phyloP scores from a whole-genome alignment of 2,113 vertebrate species.

The Pavo muticus region DNA sequence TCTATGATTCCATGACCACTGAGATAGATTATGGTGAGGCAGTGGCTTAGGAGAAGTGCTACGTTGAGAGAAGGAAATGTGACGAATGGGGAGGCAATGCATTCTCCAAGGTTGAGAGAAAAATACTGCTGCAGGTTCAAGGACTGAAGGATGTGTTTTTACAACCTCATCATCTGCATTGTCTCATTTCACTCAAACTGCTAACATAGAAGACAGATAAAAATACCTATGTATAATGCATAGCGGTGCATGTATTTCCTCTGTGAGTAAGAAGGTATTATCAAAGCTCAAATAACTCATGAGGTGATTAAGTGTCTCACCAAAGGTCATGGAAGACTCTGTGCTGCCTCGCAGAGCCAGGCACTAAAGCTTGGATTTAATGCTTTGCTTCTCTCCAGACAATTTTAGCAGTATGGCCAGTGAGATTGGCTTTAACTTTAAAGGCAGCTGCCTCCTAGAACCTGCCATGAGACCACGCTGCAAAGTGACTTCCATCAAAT shows the following conservation, averaged over 20 bases:
- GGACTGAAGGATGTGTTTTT: neutral
- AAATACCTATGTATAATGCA: neutral
- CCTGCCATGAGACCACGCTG: neutral
- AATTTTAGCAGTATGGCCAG: neutral
- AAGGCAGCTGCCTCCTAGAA: neutral
- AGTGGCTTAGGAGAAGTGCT: neutral
- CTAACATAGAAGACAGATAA: neutral
- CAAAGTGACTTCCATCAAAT: neutral
- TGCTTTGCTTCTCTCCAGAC: neutral
- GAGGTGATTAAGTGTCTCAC: neutral
- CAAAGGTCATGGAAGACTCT: neutral
- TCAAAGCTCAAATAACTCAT: neutral
- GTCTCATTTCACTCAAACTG: neutral
- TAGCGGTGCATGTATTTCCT: neutral
- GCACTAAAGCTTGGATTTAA: neutral
- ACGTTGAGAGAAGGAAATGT: neutral
- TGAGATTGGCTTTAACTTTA: neutral
- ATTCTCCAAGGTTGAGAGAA: neutral
- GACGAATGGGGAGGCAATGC: neutral
- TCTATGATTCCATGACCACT: neutral
- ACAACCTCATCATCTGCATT: neutral
- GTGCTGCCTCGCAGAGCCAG: neutral
- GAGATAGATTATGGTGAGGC: neutral
- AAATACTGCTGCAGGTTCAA: neutral
- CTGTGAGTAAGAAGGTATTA: neutral